A percentile compares a stretch with the other conserved stretches of the same genome.
Evolutionary conservation across 2,888 invertebrate genomes (phyloP).

Genomic region (Stegana nigrithorax): DNA sequence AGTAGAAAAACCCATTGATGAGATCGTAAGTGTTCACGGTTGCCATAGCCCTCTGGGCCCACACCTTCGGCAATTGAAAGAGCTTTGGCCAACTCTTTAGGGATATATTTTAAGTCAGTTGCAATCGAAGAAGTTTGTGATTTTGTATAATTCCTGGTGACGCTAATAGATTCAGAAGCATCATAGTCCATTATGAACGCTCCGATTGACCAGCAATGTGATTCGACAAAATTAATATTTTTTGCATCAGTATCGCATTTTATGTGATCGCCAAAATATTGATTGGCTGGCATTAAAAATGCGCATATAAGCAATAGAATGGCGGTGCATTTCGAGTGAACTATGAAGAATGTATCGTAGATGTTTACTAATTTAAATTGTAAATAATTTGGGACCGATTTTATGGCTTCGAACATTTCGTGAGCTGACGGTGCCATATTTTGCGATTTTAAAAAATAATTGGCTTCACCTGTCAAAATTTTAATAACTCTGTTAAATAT

Average conservation of each 20-base stretch:
- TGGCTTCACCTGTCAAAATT: no score
- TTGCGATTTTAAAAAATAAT: no score
- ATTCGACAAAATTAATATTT: conserved; percentile 75
- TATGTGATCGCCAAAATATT: conserved; percentile 89
- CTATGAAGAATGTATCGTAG: conserved; percentile 81
- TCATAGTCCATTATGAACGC: conserved; percentile 72
- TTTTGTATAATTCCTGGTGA: conserved; percentile 1
- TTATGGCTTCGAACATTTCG: conserved; percentile 75
- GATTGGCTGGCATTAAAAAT: conserved; percentile 81
- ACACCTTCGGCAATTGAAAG: conserved; percentile 42
- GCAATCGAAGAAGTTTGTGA: not conserved
- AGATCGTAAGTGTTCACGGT: conserved; percentile 62
- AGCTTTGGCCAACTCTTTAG: conserved; percentile 10
- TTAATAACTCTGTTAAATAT: no score
- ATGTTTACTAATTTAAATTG: conserved; percentile 77
- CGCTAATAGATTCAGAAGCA: not conserved
- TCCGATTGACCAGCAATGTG: conserved; percentile 84
- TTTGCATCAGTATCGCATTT: conserved; percentile 75
- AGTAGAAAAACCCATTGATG: conserved; percentile 67
- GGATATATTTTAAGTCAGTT: conserved; percentile 55
- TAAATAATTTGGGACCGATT: conserved; percentile 72
- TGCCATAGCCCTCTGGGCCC: conserved; percentile 32
- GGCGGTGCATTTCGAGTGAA: conserved; percentile 80
- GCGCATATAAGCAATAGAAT: conserved; percentile 80
- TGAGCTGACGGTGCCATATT: not conserved